Evolutionary conservation across 2,888 invertebrate genomes (phyloP).

Genomic region (Acrobasis consociella): DNA sequence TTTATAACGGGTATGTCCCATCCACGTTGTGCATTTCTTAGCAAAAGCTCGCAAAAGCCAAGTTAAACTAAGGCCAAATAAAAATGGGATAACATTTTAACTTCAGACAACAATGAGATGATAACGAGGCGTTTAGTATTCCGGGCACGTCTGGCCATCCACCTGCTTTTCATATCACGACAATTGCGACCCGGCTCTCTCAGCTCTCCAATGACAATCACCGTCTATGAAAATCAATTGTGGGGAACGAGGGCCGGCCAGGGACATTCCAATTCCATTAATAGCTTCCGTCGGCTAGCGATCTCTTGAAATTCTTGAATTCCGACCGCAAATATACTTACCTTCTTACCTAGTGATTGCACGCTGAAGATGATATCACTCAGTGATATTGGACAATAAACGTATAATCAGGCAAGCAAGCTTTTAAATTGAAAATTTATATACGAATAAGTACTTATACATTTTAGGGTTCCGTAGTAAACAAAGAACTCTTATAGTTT

Average conservation of each 20-base stretch:
- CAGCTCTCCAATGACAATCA: slow-evolving; percentile 74
- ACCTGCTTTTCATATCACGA: slow-evolving; percentile 81
- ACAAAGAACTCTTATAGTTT: too few relatives aligned
- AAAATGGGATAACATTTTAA: slow-evolving; percentile 19
- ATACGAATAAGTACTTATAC: too few relatives aligned
- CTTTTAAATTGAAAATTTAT: too few relatives aligned
- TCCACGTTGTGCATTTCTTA: too few relatives aligned
- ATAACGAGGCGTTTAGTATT: slow-evolving; percentile 77
- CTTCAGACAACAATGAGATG: slow-evolving; percentile 55
- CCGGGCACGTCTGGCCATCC: slow-evolving; percentile 70
- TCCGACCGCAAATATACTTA: background rate
- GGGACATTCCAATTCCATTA: slow-evolving; percentile 73
- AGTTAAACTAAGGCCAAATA: slow-evolving; percentile 11
- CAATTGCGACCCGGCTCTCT: slow-evolving; percentile 72
- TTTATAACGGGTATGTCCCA: too few relatives aligned
- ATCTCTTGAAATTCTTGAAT: slow-evolving; percentile 6
- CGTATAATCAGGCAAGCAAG: too few relatives aligned
- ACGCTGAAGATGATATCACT: too few relatives aligned
- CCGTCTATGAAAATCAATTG: slow-evolving; percentile 79
- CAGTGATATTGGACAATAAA: too few relatives aligned
- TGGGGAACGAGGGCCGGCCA: slow-evolving; percentile 60
- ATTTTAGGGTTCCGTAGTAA: too few relatives aligned
- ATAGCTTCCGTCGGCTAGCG: slow-evolving; percentile 59
- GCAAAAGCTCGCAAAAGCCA: background rate
- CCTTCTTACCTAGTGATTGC: background rate